Conservation (phyloP, 2,797 vertebrate genomes). For the Bradypodion ventrale region DNA sequence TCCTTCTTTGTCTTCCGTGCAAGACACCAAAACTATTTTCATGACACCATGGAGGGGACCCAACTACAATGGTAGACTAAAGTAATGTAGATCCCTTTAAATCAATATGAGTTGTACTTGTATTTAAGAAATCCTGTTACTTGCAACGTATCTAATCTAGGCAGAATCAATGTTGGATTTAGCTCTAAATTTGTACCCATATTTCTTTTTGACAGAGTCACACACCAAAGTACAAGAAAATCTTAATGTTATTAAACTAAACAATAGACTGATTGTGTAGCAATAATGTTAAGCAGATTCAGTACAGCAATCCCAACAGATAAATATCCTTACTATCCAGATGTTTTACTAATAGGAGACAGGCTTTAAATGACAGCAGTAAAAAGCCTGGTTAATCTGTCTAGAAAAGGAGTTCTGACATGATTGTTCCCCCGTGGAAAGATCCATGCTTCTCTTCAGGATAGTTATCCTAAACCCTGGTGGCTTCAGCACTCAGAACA, state of each 20-base stretch:
- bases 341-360: not conserved
- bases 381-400: not conserved
- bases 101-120: too few species aligned
- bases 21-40: too few species aligned
- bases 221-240: not conserved
- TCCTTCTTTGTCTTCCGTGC: too few species aligned
- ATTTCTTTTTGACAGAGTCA: not conserved
- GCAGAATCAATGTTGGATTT: too few species aligned
- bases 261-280: not conserved
- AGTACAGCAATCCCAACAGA: not conserved
- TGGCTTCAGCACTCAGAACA: not conserved
- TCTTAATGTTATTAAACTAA: not conserved
- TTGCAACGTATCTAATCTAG: too few species aligned
- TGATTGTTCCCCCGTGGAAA: not conserved
- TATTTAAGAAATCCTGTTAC: too few species aligned
- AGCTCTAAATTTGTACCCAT: not conserved
- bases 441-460: not conserved
- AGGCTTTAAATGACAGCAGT: not conserved
- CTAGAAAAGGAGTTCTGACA: too few species aligned
- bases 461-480: not conserved
- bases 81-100: too few species aligned
- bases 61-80: too few species aligned
- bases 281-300: not conserved
- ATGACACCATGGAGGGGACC: too few species aligned
- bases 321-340: too few species aligned